Percentiles rank a stretch among this genome's conserved stretches.
Conservation (phyloP, 2,888 invertebrate species). For the Sphecodes monilicornis region DNA sequence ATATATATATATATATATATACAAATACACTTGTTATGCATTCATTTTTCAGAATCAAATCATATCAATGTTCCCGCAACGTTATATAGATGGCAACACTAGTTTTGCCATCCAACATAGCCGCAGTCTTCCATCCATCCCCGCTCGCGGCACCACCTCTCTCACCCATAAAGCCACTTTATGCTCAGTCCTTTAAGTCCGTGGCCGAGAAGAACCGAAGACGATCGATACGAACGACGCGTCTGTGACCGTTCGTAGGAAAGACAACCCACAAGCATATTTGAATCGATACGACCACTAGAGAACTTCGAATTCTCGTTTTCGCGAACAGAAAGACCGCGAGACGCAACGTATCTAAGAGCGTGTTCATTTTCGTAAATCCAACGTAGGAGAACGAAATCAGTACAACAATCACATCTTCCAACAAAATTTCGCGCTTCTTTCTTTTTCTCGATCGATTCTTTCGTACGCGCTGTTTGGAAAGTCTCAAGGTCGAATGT, state of each 20-base stretch:
- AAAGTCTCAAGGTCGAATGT: no score
- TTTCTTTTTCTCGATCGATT: constrained; percentile 14
- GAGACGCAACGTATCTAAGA: not conserved
- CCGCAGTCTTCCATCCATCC: no score
- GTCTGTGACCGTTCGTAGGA: not conserved
- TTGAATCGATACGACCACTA: not conserved
- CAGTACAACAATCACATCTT: not conserved
- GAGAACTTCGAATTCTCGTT: not conserved
- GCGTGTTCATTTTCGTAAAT: not conserved
- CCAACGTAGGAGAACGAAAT: not conserved
- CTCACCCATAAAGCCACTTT: no score
- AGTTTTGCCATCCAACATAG: no score
- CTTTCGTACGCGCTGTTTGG: not conserved
- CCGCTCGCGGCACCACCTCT: no score
- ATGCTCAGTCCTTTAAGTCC: no score
- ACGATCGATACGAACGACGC: not conserved
- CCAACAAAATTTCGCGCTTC: not conserved
- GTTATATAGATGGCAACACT: no score
- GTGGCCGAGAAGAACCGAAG: not conserved
- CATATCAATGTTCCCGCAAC: no score
- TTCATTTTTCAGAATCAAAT: no score
- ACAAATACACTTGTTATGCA: no score
- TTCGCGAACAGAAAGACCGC: not conserved
- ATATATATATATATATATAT: no score
- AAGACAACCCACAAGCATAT: not conserved